phyloP scores from a whole-genome alignment of 2,888 invertebrate genomes.

The Barypeithes pellucidus region DNA sequence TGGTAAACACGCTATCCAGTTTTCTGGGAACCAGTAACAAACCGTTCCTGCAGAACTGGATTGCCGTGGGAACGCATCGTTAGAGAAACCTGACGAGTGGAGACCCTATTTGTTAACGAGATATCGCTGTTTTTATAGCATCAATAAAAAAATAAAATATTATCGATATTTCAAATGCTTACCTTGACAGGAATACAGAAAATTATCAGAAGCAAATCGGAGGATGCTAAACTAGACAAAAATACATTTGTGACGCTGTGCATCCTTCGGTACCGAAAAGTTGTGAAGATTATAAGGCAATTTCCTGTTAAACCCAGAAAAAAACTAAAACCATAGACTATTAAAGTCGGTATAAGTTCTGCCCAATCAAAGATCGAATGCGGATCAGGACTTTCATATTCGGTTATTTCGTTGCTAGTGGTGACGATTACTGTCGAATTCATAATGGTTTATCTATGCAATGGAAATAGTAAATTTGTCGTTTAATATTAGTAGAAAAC shows the following conservation, averaged over 20 bases:
- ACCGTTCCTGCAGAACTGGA: too few species aligned
- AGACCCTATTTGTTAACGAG: too few species aligned
- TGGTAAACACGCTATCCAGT: too few species aligned
- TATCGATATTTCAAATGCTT: too few species aligned
- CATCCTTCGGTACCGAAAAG: constrained; percentile 73
- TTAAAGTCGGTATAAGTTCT: constrained; percentile 74
- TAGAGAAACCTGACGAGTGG: too few species aligned
- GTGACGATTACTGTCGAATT: constrained; percentile 19
- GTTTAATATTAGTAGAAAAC: not conserved
- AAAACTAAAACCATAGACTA: constrained; percentile 76
- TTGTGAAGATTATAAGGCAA: constrained; percentile 74
- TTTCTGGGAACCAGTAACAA: too few species aligned
- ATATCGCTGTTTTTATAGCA: too few species aligned
- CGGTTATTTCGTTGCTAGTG: constrained; percentile 23
- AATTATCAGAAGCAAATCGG: constrained; percentile 79
- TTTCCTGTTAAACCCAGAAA: constrained; percentile 77
- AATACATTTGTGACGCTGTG: constrained; percentile 79
- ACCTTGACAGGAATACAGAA: constrained; percentile 84
- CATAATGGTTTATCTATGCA: constrained; percentile 14
- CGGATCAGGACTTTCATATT: constrained; percentile 63
- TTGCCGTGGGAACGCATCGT: too few species aligned
- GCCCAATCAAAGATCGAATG: constrained; percentile 72
- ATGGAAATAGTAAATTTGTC: not conserved
- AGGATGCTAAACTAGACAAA: constrained; percentile 79
- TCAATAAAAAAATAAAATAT: too few species aligned